Evolutionary conservation across 1,140 invertebrate genomes (phyloP), one percentile per base, ranked within the genome.

Genomic region (Lethrus apterus): DNA sequence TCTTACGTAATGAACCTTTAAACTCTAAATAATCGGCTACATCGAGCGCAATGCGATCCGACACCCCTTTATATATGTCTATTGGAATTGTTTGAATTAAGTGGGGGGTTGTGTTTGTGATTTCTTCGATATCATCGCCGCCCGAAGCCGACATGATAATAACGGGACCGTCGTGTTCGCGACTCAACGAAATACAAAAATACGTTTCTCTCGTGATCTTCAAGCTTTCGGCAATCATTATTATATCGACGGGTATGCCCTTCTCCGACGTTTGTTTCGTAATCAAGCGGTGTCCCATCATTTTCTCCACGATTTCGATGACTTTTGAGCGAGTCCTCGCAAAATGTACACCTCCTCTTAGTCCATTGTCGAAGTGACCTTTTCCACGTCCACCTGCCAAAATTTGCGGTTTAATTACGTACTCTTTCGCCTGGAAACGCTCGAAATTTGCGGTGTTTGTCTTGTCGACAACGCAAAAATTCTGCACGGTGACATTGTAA

Each of bases 211-310:
- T 40, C 8, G 13, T 7, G 4, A 40, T 24, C 11, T 8, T n/a
- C 5, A 11, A 18, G 7, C 18, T 11, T 40, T 40, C 18, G 2
- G 5, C 36, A 8, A 40, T 21, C 36, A 40, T 40, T 21, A 40
- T 21, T 11, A 13, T 4, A 3, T 24, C n/a, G 8, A 40, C 36
- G 2, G 13, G 5, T 4, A 40, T 8, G 2, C 36, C 36, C 10
- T 40, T 19, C 13, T 23, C 11, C 3, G 36, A n/a, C 5, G 36
- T 40, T 40, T 40, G 36, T 5, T 21, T 24, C 19, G 36, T 40
- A 3, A 40, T 40, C 20, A 40, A 40, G 24, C 21, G 18, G 19
- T 40, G 36, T 5, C 36, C 36, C 20, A 40, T 21, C 36, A 40
- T 40, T 5, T 24, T 20, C 2, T 3, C 24, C 8, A 40, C 11